Base-by-base conservation (phyloP, 37 sponge, comb jelly and placozoan species). In the Bolinopsis microptera region DNA sequence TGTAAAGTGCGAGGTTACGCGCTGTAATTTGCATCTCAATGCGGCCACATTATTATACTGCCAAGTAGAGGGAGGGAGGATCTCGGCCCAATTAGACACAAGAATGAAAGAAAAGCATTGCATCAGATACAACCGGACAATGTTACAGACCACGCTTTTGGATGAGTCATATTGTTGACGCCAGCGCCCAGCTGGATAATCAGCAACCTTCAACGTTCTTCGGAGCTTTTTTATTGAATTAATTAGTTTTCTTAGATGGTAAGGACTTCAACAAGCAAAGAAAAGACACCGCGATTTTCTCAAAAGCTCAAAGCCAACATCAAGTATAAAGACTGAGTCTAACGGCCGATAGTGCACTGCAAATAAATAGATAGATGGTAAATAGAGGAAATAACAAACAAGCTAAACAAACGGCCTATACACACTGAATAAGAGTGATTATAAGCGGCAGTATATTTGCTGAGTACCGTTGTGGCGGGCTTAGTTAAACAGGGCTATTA, bases 401-500 rank as follows among this genome's bases (percentile, higher is more conserved):
- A 48, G 61, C 61, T 13, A 48, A 48, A 48, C 61, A 48, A 48
- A 13, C 61, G 5, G 61, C 61, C 61, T 48, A 13, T n/a, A n/a
- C n/a, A n/a, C 61, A 18, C 61, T 5, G 13, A 48, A 48, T 13
- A 13, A 48, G 61, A 48, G 61, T 48, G 9, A 48, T 48, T 48
- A 48, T 48, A 13, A 48, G 13, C 13, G 61, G 61, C 9, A 48
- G 61, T 48, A 48, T n/a, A n/a, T 48, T 48, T 5, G 61, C 61
- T 48, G 61, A 18, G 61, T 48, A 13, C 13, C 9, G 61, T 13
- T 48, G 61, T 48, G 61, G 61, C 74, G 27, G 80, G 80, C 74
- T 70, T 30, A 35, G 80, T 77, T 77, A 77, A 77, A 77, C 80
- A 1, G 27, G 35, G 33, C 80, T 16, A 77, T 77, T 77, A 77